A percentile compares a stretch with the other conserved stretches of the same genome.
phyloP scores from a whole-genome alignment of 2,113 vertebrate genomes.

The Megaceryle torquata region DNA sequence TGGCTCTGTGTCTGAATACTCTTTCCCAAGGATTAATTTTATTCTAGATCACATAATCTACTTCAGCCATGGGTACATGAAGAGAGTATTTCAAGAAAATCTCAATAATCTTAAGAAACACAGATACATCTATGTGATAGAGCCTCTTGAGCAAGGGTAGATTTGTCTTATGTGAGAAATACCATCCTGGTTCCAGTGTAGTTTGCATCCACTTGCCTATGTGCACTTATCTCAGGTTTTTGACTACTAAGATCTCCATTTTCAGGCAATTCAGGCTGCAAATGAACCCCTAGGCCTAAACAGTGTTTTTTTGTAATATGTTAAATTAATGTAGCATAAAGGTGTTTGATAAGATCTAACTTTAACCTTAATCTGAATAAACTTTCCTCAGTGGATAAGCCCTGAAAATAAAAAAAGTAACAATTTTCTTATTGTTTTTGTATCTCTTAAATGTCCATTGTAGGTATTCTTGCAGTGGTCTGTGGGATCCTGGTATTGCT shows the following conservation, averaged over 20 bases:
- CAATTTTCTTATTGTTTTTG: not conserved
- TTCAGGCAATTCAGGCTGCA: not conserved
- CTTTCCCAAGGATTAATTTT: not conserved
- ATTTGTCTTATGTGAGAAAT: not conserved
- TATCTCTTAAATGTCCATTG: not conserved
- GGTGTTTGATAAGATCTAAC: not conserved
- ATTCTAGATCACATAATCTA: not conserved
- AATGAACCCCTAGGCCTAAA: not conserved
- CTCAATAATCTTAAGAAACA: not conserved
- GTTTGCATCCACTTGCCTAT: not conserved
- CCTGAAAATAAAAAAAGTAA: not conserved
- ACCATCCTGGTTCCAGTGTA: not conserved
- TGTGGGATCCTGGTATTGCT: conserved; percentile 86
- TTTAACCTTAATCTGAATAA: not conserved
- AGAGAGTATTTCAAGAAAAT: not conserved
- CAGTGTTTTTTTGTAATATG: not conserved
- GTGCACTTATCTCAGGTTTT: not conserved
- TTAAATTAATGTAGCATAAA: not conserved
- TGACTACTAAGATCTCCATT: not conserved
- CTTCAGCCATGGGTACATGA: not conserved
- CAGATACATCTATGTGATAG: not conserved
- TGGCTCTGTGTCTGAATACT: not conserved
- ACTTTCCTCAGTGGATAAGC: not conserved
- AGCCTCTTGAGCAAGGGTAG: not conserved
- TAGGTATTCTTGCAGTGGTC: conserved; percentile 83